These are phyloP conservation scores for Pogonus chalceus DNA, from an alignment of 1,140 invertebrate species.

Conservation along the genomic window DNA sequence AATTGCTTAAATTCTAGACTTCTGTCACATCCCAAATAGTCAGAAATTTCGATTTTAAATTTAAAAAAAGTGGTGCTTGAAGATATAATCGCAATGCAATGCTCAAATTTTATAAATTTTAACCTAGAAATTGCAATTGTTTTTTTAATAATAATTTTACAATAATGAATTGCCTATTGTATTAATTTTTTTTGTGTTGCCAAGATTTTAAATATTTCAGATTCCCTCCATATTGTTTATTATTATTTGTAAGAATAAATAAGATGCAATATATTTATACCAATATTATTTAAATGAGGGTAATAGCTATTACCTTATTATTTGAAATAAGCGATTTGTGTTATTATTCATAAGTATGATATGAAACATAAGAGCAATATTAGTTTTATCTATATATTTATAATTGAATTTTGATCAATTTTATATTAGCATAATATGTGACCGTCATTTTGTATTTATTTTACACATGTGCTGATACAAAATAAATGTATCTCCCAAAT, in stretches of 20 bases:
- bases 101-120: neutral
- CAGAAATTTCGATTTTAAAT: neutral
- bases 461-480: constrained; percentile 4
- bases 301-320: neutral
- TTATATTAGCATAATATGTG: constrained; percentile 3
- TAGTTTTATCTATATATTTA: constrained; percentile 4
- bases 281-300: neutral
- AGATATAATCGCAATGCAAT: neutral
- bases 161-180: neutral
- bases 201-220: neutral
- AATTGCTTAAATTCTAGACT: neutral
- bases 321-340: constrained; percentile 4
- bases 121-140: neutral
- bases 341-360: constrained; percentile 1
- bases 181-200: neutral
- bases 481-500: constrained; percentile 3
- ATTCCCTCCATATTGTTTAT: constrained; percentile 2
- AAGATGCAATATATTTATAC: neutral
- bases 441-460: constrained; percentile 7
- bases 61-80: neutral
- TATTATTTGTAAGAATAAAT: neutral
- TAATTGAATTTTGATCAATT: neutral
- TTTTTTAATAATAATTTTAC: neutral
- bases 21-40: neutral
- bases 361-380: neutral